phyloP scores from a whole-genome alignment of 2,113 vertebrate species.

The Urocynchramus pylzowi region DNA sequence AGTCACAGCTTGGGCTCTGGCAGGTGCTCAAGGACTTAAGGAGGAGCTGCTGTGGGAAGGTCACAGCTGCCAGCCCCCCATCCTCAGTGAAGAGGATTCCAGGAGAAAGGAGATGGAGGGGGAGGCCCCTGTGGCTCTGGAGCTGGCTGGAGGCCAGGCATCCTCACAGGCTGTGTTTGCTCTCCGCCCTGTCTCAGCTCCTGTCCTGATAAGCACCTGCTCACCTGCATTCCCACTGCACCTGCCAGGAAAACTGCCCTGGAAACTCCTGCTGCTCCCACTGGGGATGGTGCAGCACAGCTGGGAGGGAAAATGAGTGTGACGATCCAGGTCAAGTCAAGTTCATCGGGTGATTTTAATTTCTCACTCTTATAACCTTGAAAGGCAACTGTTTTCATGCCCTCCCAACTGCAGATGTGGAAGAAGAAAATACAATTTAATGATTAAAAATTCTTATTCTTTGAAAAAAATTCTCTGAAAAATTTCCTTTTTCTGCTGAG shows the following conservation, averaged over 20 bases:
- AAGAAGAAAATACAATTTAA: neutral
- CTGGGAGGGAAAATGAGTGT: accelerated
- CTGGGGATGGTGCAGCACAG: accelerated
- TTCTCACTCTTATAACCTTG: neutral
- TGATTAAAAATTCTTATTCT: neutral
- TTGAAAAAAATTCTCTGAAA: neutral
- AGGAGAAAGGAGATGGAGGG: neutral
- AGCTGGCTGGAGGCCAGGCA: neutral
- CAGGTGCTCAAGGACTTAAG: neutral
- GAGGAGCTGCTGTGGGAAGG: neutral
- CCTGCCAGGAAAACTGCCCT: neutral
- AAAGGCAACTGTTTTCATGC: neutral
- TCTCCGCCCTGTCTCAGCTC: neutral
- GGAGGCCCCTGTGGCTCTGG: neutral
- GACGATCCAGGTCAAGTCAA: neutral
- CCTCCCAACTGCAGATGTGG: too few relatives aligned
- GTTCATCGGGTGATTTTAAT: neutral
- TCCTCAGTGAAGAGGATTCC: neutral
- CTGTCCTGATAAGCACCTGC: neutral
- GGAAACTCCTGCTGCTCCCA: neutral
- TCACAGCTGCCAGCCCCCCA: neutral
- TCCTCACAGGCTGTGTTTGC: neutral
- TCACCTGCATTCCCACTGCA: neutral
- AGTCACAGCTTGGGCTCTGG: neutral
- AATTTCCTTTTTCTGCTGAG: neutral